Evolutionary conservation across 1,140 invertebrate species (phyloP).

Genomic region (Bombus fervidus): DNA sequence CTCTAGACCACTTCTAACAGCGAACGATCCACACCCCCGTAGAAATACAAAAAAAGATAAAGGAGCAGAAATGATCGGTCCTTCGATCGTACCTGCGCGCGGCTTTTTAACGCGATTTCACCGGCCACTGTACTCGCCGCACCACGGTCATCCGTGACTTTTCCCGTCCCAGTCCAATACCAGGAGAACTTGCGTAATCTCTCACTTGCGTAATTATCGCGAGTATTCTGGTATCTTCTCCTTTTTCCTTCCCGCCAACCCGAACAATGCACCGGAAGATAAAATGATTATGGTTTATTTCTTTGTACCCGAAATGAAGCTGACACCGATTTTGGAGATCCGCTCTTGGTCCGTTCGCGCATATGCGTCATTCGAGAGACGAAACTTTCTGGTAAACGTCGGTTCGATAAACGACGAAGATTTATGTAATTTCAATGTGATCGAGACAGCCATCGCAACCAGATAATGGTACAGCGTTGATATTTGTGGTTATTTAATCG

Average conservation of each 20-base stretch:
- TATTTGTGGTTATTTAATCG: neutral
- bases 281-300: neutral
- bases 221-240: slow-evolving; percentile 9
- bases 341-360: neutral
- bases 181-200: neutral
- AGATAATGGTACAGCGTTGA: neutral
- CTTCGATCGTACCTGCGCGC: neutral
- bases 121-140: neutral
- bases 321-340: neutral
- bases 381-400: neutral
- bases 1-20: slow-evolving; percentile 33
- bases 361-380: neutral
- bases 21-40: slow-evolving; percentile 4
- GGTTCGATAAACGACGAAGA: neutral
- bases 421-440: neutral
- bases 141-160: neutral
- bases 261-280: neutral
- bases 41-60: neutral
- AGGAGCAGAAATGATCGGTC: neutral
- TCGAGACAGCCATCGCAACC: neutral
- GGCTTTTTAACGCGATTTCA: slow-evolving; percentile 29
- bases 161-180: neutral
- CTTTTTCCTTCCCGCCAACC: slow-evolving; percentile 14
- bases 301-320: neutral
- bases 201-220: slow-evolving; percentile 23